Evolutionary conservation across 2,113 vertebrate genomes (phyloP).

Genomic region (Pitta sordida): DNA sequence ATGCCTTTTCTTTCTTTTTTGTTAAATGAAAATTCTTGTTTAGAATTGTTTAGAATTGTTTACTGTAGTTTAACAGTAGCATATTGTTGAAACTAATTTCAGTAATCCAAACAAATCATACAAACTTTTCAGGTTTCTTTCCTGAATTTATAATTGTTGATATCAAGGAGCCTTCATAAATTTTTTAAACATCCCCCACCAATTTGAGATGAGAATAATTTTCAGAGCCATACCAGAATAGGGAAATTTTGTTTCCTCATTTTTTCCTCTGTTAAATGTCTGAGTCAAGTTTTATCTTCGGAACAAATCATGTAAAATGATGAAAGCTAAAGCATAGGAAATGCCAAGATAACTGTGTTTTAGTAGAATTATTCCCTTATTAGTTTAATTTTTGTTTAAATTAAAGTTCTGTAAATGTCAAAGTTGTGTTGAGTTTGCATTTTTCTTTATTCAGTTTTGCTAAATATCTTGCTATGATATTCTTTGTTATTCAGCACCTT

Average conservation of each 20-base stretch:
- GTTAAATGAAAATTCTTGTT: background rate
- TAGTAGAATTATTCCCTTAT: background rate
- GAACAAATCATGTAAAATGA: background rate
- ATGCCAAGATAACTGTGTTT: background rate
- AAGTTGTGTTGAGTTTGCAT: background rate
- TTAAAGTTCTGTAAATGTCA: background rate
- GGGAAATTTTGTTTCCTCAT: background rate
- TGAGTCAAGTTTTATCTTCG: background rate
- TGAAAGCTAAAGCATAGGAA: background rate
- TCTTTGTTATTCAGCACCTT: background rate
- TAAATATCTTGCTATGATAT: background rate
- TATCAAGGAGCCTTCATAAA: background rate
- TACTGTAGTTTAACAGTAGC: background rate
- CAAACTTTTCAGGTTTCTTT: background rate
- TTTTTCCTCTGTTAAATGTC: background rate
- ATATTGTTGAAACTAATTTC: background rate
- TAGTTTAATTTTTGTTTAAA: background rate
- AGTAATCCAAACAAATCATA: background rate
- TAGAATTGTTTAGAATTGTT: too few relatives aligned
- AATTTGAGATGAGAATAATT: background rate
- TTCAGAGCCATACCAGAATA: background rate
- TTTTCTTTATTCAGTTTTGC: background rate
- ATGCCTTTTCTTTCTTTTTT: background rate
- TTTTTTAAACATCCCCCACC: background rate
- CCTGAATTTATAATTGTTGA: background rate